Evolutionary conservation across 2,888 invertebrate species (phyloP), one percentile per base, ranked within the genome.

Genomic region (Acronicta leporina): DNA sequence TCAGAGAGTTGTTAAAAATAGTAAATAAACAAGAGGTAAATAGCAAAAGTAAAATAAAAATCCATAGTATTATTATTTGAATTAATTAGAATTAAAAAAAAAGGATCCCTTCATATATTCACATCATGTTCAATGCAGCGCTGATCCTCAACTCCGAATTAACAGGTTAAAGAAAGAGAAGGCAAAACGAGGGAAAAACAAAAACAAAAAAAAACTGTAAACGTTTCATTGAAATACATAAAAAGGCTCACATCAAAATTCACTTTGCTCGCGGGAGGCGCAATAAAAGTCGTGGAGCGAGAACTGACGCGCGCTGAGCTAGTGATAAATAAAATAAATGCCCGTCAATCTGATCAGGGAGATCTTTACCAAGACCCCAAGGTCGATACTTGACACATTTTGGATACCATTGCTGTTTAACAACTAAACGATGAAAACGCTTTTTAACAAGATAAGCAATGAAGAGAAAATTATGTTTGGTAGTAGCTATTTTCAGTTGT

Each of bases 191-290:
- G 58, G 56, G 25, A 59, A 60, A 75, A 68, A 72, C 58, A 69
- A 59, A 60, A 57, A 55, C 57, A 70, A 73, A 64, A 67, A 70
- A 73, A 79, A 81, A 84, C 80, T 79, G 81, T 84, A 84, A 87
- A 85, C 86, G 88, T 87, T 87, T 85, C 88, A 87, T 86, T 82
- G 85, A 81, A 86, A 83, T 83, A 86, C 84, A 86, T 88, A 88
- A 88, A 88, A 88, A 88, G 84, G 84, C 58, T 84, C 88, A 83
- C 89, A 91, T 91, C 91, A 91, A 91, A 91, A 91, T 90, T 91
- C 91, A 91, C 91, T 91, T 90, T 88, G 87, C 81, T 81, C 84
- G 90, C 89, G 85, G 80, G 81, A 80, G 80, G 71, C 77, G 82
- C 81, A 79, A 86, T 89, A 88, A 88, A 88, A 82, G 79, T 78